Evolutionary conservation across 2,888 invertebrate species (phyloP).

Genomic region (Gastrophysa polygoni): DNA sequence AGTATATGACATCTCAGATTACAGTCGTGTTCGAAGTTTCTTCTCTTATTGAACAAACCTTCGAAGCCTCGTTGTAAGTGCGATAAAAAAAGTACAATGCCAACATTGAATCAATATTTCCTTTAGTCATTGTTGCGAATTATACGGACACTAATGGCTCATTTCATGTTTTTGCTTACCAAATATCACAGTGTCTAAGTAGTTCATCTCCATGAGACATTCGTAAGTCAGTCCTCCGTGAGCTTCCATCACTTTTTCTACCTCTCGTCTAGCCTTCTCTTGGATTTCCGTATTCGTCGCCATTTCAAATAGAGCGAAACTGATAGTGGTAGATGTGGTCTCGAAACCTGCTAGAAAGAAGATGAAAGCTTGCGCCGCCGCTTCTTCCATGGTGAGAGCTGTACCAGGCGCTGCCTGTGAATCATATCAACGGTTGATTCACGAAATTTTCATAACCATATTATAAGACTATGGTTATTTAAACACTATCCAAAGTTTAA

Average conservation of each 20-base stretch:
- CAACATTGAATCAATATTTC: no score
- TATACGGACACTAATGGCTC: no score
- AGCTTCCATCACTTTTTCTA: conserved; percentile 50
- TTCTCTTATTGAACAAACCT: no score
- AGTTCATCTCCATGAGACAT: conserved; percentile 57
- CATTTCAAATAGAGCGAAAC: conserved; percentile 59
- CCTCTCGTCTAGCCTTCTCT: conserved; percentile 54
- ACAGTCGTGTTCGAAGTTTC: no score
- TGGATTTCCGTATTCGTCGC: conserved; percentile 57
- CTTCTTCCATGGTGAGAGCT: conserved; percentile 54
- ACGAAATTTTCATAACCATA: no score
- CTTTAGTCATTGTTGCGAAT: no score
- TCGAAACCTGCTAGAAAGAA: conserved; percentile 62
- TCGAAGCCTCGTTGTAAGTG: no score
- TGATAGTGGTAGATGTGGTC: conserved; percentile 60
- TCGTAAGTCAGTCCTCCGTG: conserved; percentile 56
- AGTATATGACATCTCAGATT: no score
- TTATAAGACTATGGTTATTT: no score
- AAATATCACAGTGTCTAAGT: conserved; percentile 57
- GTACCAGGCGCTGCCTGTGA: conserved; percentile 27
- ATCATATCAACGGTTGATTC: no score
- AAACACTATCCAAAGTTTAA: no score
- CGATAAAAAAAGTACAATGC: no score
- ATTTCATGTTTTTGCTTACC: conserved; percentile 51
- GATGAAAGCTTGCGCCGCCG: conserved; percentile 58